Evolutionary conservation across 2,797 vertebrate species (phyloP).

Genomic region (Helicolenus hilgendorfi): DNA sequence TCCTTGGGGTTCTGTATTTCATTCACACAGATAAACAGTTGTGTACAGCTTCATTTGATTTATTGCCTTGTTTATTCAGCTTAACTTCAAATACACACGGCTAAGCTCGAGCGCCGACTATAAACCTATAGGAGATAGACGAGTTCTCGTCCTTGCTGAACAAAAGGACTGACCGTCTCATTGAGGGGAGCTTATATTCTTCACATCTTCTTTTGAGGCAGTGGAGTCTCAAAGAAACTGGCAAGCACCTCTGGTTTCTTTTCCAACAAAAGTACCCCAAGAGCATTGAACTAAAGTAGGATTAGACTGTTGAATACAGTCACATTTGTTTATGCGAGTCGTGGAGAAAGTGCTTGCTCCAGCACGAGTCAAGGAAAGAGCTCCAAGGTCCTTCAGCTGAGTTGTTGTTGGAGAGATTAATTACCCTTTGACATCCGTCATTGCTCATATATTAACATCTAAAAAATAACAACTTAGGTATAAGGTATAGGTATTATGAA

Average conservation of each 20-base stretch:
- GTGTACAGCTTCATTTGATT: slow-evolving; percentile 4
- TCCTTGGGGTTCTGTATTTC: slow-evolving; percentile 24
- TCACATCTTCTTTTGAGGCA: slow-evolving; percentile 54
- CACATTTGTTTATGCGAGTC: slow-evolving; percentile 69
- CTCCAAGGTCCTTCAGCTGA: slow-evolving; percentile 42
- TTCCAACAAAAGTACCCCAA: slow-evolving; percentile 66
- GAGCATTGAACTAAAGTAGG: slow-evolving; percentile 78
- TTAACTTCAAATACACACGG: slow-evolving; percentile 23
- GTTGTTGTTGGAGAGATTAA: slow-evolving; percentile 30
- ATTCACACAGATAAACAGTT: slow-evolving; percentile 5
- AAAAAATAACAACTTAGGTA: background rate
- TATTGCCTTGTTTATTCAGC: slow-evolving; percentile 31
- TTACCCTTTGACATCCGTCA: slow-evolving; percentile 37
- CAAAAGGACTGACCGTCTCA: slow-evolving; percentile 52
- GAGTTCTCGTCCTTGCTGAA: slow-evolving; percentile 57
- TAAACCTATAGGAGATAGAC: slow-evolving; percentile 21
- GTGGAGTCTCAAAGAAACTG: slow-evolving; percentile 46
- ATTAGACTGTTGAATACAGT: slow-evolving; percentile 63
- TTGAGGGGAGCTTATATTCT: slow-evolving; percentile 34
- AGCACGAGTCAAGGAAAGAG: slow-evolving; percentile 16
- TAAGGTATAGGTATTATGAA: no score
- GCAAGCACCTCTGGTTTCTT: slow-evolving; percentile 57
- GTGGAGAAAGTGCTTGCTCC: slow-evolving; percentile 27
- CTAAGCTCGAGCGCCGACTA: slow-evolving; percentile 1
- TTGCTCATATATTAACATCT: slow-evolving; percentile 31